Evolutionary conservation across 64 coral and sea anemone species (phyloP), one percentile per base, ranked within the genome.

Genomic region (Actinia equina): DNA sequence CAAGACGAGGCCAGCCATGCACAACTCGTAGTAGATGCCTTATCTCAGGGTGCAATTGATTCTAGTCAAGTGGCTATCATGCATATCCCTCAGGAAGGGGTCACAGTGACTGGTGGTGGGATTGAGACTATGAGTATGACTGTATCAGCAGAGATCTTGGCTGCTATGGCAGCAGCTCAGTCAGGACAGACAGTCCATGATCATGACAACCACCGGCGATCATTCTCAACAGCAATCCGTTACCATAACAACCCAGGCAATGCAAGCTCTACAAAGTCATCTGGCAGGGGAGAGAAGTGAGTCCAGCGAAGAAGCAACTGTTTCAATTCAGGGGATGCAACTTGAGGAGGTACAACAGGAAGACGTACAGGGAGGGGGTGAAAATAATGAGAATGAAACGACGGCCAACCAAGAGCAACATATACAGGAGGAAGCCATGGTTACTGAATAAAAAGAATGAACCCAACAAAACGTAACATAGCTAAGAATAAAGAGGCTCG

Each of bases 161-260:
- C 94, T 17, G 94, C 94, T 16, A 96, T 96, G 94, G 94, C 94
- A 6, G 94, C 92, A 27, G 94, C 91, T 44, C 90, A 92, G 77
- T 93, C 94, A 18, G 84, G 71, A 77, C 89, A 91, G 59, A 89
- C 44, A n/a, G 63, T 59, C 43, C 89, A 91, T 86, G 52, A 59
- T 92, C 3, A 23, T 92, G 78, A 82, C 86, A 42, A 86, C 92
- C 43, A 84, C 94, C 11, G 91, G 84, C 53, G 90, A 89, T 16
- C 90, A 93, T 26, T 77, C 74, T 7, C 85, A 88, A 46, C 85
- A 86, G 22, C 85, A 77, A 55, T 71, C 84, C 1, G 71, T 82
- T 26, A 80, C 77, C 5, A 77, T 88, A 60, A 43, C 90, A 18
- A 60, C 83, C 76, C 90, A 92, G 26, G 25, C 86, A 25, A 92